Percentiles rank a stretch among this genome's conserved stretches.
Evolutionary conservation across 2,113 vertebrate genomes (phyloP).

Genomic region (Donacobius atricapilla): DNA sequence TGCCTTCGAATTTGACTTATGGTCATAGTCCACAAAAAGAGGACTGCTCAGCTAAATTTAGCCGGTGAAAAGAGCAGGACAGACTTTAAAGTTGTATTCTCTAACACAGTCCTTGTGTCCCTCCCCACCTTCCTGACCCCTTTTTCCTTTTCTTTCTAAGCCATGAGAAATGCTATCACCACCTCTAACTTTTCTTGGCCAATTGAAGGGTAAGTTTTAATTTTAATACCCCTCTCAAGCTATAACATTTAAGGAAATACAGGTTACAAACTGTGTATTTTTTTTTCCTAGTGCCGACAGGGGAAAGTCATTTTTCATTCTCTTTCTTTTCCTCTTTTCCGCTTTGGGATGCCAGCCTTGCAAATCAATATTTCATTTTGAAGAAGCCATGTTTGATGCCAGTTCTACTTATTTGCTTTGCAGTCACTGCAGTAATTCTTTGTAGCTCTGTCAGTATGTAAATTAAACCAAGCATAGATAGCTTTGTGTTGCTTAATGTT

Average conservation of each 20-base stretch:
- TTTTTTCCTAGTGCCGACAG: neutral
- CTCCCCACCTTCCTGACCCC: neutral
- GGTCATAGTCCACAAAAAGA: neutral
- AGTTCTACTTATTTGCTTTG: slow-evolving; percentile 84
- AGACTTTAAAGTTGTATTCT: neutral
- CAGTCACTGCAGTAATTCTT: slow-evolving; percentile 74
- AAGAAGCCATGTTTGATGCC: slow-evolving; percentile 91
- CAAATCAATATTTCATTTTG: slow-evolving; percentile 90
- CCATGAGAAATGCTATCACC: neutral
- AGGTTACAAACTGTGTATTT: neutral
- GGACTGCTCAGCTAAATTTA: slow-evolving; percentile 14
- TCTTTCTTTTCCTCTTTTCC: neutral
- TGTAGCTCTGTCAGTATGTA: slow-evolving; percentile 82
- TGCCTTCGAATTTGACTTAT: neutral
- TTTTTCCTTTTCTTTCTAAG: neutral
- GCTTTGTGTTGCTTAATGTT: slow-evolving; percentile 98
- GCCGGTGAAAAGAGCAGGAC: neutral
- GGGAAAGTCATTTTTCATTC: slow-evolving; percentile 41
- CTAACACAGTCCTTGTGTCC: rapidly evolving
- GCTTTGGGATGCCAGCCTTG: slow-evolving; percentile 59
- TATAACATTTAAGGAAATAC: neutral
- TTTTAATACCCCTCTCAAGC: neutral
- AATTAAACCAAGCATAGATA: slow-evolving; percentile 85
- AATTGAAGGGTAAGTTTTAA: neutral
- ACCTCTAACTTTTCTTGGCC: neutral